Conservation (phyloP, 2,113 vertebrate species). For the Petroica traversi region DNA sequence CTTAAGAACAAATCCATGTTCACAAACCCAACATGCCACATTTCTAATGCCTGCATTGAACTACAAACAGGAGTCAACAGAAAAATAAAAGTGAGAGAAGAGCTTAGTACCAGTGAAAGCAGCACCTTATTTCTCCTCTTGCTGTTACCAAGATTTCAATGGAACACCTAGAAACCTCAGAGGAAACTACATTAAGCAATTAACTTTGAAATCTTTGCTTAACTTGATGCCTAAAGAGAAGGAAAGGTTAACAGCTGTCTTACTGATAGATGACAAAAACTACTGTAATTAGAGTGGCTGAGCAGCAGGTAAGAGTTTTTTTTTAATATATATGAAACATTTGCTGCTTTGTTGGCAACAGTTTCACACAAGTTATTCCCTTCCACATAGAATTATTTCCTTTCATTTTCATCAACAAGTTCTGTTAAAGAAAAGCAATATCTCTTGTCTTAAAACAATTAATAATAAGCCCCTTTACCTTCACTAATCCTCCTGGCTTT, state of each 20-base stretch:
- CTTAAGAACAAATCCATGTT: background rate
- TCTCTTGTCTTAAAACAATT: background rate
- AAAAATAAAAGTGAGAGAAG: background rate
- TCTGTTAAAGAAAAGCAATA: background rate
- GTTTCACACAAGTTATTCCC: background rate
- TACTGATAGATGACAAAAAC: background rate
- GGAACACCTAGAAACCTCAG: background rate
- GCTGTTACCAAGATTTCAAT: background rate
- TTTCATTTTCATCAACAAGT: background rate
- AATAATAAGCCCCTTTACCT: background rate
- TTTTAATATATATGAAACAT: background rate
- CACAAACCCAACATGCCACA: background rate
- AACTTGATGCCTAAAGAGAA: background rate
- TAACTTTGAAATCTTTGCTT: background rate
- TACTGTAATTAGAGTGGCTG: background rate
- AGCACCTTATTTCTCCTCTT: background rate
- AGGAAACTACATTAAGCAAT: background rate
- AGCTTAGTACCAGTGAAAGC: background rate
- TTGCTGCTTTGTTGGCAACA: background rate
- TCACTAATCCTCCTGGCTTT: background rate
- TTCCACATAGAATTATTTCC: background rate
- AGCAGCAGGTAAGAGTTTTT: background rate
- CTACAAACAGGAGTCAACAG: background rate
- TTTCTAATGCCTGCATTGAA: background rate
- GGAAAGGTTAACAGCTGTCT: background rate